Percentiles rank a stretch among this genome's conserved stretches.
These are phyloP conservation scores for Caenorhabditis becei DNA, from an alignment of 2,888 invertebrate species.

Conservation along the genomic window DNA sequence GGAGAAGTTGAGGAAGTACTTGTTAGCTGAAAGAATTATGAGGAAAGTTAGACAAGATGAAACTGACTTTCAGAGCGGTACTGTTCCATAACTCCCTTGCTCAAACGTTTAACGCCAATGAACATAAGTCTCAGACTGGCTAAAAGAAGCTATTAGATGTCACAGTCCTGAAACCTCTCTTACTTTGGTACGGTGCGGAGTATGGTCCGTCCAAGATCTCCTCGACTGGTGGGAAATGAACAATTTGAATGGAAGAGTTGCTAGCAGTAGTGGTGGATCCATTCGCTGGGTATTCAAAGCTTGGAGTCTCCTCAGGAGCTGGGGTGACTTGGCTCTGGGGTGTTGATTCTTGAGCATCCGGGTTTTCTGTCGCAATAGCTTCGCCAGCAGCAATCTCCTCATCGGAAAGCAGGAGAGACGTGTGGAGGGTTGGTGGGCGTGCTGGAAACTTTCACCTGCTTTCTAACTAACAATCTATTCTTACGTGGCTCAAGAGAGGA, in stretches of 20 bases:
- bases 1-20: not conserved
- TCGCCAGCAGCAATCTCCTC: conserved; percentile 1
- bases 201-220: not conserved
- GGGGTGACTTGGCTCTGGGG: no score
- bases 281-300: not conserved
- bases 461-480: not conserved
- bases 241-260: not conserved
- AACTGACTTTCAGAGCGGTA: no score
- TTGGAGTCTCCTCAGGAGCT: not conserved
- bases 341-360: not conserved
- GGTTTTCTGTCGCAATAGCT: not conserved
- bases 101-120: conserved; percentile 8
- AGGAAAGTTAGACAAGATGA: no score
- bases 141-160: conserved; percentile 1
- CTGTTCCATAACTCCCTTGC: not conserved
- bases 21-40: conserved; percentile 1
- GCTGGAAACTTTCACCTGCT: not conserved
- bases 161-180: not conserved
- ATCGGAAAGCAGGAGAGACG: not conserved
- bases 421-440: conserved; percentile 19
- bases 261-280: not conserved
- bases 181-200: not conserved
- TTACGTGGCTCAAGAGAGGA: conserved; percentile 24
- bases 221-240: conserved; percentile 8
- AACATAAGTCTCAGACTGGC: not conserved